Evolutionary conservation across 1,140 invertebrate species (phyloP).

Genomic region (Nymphalis io): DNA sequence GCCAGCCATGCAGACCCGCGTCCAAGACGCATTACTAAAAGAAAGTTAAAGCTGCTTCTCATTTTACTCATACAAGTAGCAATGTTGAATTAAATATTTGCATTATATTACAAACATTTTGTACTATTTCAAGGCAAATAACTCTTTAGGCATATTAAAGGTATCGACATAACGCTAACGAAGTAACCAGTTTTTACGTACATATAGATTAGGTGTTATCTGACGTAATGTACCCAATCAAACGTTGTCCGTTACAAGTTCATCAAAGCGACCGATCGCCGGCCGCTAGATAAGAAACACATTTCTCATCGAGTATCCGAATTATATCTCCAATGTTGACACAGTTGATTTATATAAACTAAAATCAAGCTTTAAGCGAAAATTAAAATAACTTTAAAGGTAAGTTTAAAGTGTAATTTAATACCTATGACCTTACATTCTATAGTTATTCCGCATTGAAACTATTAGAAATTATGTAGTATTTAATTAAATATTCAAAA

Average conservation of each 20-base stretch:
- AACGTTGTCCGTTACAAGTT: conserved; percentile 55
- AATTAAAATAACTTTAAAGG: conserved; percentile 10
- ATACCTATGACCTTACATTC: no score
- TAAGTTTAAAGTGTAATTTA: no score
- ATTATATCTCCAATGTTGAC: conserved; percentile 70
- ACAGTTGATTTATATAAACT: conserved; percentile 51
- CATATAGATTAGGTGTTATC: conserved; percentile 8
- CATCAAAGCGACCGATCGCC: conserved; percentile 65
- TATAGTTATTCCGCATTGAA: no score
- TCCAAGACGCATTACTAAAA: no score
- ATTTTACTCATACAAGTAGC: no score
- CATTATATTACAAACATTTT: no score
- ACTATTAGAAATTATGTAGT: no score
- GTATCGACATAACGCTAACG: neutral
- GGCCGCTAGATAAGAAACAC: conserved; percentile 70
- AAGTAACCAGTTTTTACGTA: conserved; percentile 8
- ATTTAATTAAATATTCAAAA: no score
- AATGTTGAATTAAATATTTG: no score
- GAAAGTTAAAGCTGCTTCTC: no score
- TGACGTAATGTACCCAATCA: conserved; percentile 29
- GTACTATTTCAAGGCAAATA: no score
- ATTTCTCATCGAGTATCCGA: conserved; percentile 69
- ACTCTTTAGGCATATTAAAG: neutral
- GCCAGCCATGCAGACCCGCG: no score
- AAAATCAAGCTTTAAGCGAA: conserved; percentile 28